Conservation (phyloP, 2,888 invertebrate species). For the Resseliella maxima region DNA sequence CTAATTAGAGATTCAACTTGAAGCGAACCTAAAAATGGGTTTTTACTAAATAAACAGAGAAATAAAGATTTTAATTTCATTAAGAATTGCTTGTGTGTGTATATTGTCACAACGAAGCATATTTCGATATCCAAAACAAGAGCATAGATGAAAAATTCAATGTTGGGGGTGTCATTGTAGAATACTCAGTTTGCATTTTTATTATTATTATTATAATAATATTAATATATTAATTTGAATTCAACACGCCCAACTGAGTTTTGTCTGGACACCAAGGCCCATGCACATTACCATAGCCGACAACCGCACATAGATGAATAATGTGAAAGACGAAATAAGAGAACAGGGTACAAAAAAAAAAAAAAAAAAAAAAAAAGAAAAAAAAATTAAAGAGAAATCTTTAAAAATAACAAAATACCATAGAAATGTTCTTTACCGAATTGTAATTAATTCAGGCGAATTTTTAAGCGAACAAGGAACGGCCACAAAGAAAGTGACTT, state of each 20-base stretch:
- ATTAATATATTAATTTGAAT: not conserved
- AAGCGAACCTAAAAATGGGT: too few species aligned
- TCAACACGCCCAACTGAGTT: not conserved
- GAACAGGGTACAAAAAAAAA: not conserved
- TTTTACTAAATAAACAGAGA: too few species aligned
- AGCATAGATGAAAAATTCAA: too few species aligned
- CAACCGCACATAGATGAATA: not conserved
- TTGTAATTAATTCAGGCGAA: conserved; percentile 43
- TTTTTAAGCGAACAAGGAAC: conserved; percentile 35
- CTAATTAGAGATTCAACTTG: too few species aligned
- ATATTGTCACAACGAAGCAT: too few species aligned
- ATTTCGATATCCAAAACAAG: too few species aligned
- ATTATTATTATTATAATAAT: too few species aligned
- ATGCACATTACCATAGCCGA: conserved; percentile 11
- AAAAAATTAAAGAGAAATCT: not conserved
- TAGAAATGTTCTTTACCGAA: conserved; percentile 43
- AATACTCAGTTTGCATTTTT: too few species aligned
- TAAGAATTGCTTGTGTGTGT: too few species aligned
- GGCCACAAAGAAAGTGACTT: conserved; percentile 16
- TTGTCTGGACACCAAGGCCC: not conserved
- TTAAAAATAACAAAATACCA: not conserved
- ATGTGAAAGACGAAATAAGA: not conserved
- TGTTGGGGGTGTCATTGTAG: too few species aligned
- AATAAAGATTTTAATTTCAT: too few species aligned
- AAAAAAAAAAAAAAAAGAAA: not conserved